Conservation (phyloP, 2,797 vertebrate species). For the Otus scops region DNA sequence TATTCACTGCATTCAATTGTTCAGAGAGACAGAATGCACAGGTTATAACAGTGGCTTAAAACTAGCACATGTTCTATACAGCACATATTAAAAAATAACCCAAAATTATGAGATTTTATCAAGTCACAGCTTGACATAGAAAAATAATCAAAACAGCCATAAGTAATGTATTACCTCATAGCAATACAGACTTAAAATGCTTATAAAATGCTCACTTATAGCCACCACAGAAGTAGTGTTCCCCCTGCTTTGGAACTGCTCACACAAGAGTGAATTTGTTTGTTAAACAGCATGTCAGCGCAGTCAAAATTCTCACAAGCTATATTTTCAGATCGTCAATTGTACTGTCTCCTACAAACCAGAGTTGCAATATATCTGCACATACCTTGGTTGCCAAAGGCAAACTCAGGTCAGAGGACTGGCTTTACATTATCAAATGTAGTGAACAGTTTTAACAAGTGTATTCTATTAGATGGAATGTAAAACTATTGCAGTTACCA, state of each 20-base stretch:
- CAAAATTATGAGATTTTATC: neutral
- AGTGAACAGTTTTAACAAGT: neutral
- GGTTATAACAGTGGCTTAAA: neutral
- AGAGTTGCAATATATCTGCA: neutral
- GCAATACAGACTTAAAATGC: neutral
- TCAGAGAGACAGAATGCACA: rapidly evolving
- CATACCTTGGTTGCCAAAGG: neutral
- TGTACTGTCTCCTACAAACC: neutral
- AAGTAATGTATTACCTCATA: neutral
- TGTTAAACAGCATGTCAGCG: neutral
- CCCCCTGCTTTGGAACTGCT: neutral
- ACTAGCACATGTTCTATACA: neutral
- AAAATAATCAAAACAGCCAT: neutral
- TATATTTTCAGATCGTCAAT: neutral
- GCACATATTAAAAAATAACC: neutral
- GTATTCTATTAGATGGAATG: neutral
- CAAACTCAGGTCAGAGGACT: neutral
- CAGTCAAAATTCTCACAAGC: neutral
- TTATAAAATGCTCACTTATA: neutral
- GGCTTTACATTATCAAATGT: neutral
- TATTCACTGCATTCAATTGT: neutral
- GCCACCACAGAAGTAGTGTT: neutral
- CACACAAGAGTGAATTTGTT: neutral
- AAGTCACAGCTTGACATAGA: neutral
- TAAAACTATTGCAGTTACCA: neutral